A percentile compares a stretch with the other conserved stretches of the same genome.
phyloP scores from a whole-genome alignment of 2,797 vertebrate genomes.

The Pseudochirops corinnae region DNA sequence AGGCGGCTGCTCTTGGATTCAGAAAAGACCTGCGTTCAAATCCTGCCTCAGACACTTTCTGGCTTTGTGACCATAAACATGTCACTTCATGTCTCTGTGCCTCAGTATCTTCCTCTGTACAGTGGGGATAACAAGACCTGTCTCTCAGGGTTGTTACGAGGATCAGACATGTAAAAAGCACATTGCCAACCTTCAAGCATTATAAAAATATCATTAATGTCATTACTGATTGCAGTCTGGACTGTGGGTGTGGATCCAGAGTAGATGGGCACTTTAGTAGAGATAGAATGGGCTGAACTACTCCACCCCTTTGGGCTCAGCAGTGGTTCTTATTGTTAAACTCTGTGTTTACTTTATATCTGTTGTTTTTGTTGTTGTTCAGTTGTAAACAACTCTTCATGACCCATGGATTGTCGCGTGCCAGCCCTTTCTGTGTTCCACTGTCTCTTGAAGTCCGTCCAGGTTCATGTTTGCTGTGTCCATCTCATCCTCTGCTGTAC shows the following conservation, averaged over 20 bases:
- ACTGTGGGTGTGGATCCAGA: background rate
- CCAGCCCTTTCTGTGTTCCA: background rate
- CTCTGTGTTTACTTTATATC: background rate
- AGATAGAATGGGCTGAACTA: background rate
- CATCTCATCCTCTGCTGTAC: background rate
- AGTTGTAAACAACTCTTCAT: background rate
- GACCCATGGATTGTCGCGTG: background rate
- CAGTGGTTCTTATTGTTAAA: no score
- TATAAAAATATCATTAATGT: background rate
- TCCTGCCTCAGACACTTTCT: background rate
- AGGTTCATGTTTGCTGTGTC: background rate
- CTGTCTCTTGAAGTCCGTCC: background rate
- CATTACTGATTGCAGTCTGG: background rate
- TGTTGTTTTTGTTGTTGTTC: background rate
- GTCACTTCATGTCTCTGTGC: background rate
- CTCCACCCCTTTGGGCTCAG: background rate
- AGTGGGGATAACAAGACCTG: background rate
- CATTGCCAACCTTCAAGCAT: background rate
- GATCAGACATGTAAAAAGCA: background rate
- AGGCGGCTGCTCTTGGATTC: background rate
- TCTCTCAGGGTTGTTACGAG: background rate
- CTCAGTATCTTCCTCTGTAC: background rate
- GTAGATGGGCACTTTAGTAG: background rate
- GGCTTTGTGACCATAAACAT: background rate
- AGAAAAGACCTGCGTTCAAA: background rate